A percentile compares a stretch with the other conserved stretches of the same genome.
Evolutionary conservation across 2,797 vertebrate species (phyloP).

Genomic region (Squalus acanthias): DNA sequence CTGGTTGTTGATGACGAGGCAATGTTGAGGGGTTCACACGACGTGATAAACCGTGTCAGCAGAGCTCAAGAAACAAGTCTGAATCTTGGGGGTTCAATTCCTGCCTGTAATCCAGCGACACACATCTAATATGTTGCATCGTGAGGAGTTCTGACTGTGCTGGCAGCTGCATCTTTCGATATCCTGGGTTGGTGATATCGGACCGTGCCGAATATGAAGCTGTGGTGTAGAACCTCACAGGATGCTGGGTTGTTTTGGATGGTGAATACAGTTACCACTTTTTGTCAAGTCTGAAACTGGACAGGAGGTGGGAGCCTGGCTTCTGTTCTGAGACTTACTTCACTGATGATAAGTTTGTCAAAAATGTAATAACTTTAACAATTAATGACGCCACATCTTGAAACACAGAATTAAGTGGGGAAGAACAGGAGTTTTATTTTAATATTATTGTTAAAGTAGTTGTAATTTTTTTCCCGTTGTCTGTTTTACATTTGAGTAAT

Average conservation of each 20-base stretch:
- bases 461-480: not conserved
- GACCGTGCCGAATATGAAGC: not conserved
- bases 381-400: not conserved
- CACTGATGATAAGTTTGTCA: not conserved
- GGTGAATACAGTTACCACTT: not conserved
- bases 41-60: not conserved
- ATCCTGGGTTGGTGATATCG: not conserved
- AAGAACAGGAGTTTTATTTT: not conserved
- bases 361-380: not conserved
- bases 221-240: not conserved
- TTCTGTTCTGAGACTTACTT: not conserved
- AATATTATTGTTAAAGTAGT: not conserved
- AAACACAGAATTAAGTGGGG: not conserved
- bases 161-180: not conserved
- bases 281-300: not conserved
- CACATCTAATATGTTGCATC: not conserved
- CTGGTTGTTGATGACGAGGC: not conserved
- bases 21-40: not conserved
- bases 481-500: not conserved
- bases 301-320: not conserved
- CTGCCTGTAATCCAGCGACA: not conserved
- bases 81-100: not conserved
- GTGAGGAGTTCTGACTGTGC: not conserved
- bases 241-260: not conserved
- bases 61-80: not conserved